A percentile compares a stretch with the other conserved stretches of the same genome.
Evolutionary conservation across 2,888 invertebrate genomes (phyloP).

Genomic region (Trachelus troglodyta): DNA sequence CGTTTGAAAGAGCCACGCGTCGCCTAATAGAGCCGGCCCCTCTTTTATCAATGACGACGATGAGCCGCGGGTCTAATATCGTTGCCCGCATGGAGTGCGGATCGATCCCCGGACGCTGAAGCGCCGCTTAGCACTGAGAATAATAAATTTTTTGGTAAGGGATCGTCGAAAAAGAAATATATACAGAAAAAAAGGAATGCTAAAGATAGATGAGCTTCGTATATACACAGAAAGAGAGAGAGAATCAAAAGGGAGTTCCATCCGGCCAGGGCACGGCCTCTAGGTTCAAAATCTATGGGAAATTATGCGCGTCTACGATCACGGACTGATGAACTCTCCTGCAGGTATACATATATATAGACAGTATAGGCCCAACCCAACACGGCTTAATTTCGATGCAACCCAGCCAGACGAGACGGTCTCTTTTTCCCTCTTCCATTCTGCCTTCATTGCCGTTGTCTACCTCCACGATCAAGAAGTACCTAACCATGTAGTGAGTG

Average conservation of each 20-base stretch:
- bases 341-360: not conserved
- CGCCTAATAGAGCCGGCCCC: slow-evolving; percentile 20
- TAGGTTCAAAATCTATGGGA: not conserved
- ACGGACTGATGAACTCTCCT: not conserved
- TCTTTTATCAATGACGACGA: slow-evolving; percentile 30
- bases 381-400: slow-evolving; percentile 21
- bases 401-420: slow-evolving; percentile 26
- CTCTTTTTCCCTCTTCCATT: slow-evolving; percentile 7
- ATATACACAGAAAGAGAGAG: not conserved
- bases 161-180: not conserved
- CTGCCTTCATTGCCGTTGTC: not conserved
- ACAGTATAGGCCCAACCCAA: slow-evolving; percentile 1
- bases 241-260: not conserved
- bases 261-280: not conserved
- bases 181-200: not conserved
- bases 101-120: slow-evolving; percentile 2
- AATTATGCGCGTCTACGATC: not conserved
- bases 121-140: slow-evolving; percentile 2
- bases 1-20: slow-evolving; percentile 23
- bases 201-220: not conserved
- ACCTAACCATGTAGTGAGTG: not conserved
- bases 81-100: slow-evolving; percentile 9
- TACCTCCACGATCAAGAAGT: not conserved
- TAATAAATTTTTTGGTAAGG: not conserved
- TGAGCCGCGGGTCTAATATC: slow-evolving; percentile 11